Evolutionary conservation across 2,888 invertebrate species (phyloP), one percentile per base, ranked within the genome.

Genomic region (Cantharis flavilabris): DNA sequence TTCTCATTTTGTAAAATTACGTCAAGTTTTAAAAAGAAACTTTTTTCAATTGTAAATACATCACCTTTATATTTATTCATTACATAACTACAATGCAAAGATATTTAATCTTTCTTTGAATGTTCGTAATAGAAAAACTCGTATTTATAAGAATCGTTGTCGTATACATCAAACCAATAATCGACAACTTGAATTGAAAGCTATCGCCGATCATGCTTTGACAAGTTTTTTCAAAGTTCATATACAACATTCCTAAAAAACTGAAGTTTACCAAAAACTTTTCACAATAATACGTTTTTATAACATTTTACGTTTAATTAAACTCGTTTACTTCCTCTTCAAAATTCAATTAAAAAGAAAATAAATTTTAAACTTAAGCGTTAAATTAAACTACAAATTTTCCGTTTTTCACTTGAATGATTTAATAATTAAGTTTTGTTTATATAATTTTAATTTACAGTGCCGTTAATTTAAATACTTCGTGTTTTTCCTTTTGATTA

Each of bases 151-250:
- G 49, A 49, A 49, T 49, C n/a, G n/a, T 49, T 49, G 49, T 49
- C 49, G 49, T 49, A 49, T 49, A 49, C 49, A 49, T 49, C 49
- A 49, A 71, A 71, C 75, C 75, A 71, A 75, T 75, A 75, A 71
- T 71, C 67, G 75, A 71, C 28, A 69, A 33, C 71, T 67, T 62
- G 65, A 71, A 75, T 75, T 75, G 71, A 71, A 71, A 71, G 75
- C 26, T 75, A 71, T 75, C 75, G 69, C 62, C 75, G 23, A 75
- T 71, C 49, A 49, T 49, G 49, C 49, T 49, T 49, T 49, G 49
- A 49, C 49, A 49, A 49, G 49, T 49, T 49, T 49, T 49, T n/a
- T 9, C 49, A 9, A 49, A 49, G 49, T 49, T 49, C 13, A 49
- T 49, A 49, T n/a, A 49, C 49, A 49, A 9, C 13, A 49, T 49